Evolutionary conservation across 2,888 invertebrate genomes (phyloP), one percentile per base, ranked within the genome.

Genomic region (Lasioglossum pauxillum): DNA sequence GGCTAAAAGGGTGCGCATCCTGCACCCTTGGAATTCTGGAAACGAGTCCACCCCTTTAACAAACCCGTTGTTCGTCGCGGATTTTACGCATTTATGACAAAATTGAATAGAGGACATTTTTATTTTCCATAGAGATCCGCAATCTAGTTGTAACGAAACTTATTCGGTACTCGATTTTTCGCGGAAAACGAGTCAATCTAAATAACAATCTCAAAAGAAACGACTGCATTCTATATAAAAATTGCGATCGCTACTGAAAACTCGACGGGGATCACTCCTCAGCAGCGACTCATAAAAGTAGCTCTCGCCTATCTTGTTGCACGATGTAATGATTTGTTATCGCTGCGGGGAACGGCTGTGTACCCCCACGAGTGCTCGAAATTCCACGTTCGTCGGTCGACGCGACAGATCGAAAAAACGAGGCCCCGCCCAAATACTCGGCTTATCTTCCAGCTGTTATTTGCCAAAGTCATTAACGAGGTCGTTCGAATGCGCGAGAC

Each of bases 381-480:
- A 23, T 23, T 69, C 38, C 69, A 38, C 12, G 69, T 38, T 38
- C 23, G 5, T 12, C 69, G 64, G 19, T 12, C n/a, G 4, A 12
- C 57, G n/a, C 57, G 38, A 12, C 38, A n/a, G 38, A 38, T 38
- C 19, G 69, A 38, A 19, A 69, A 38, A 69, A 69, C 10, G n/a
- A 7, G 4, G 10, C 27, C 35, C 46, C 67, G 46, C 38, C n/a
- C 14, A 31, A 76, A 67, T 35, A 35, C 64, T 38, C 69, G 69
- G 23, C 67, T 41, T 27, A 57, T 27, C 35, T 80, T 76, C 35
- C 67, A 84, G 71, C 27, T 88, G 82, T 78, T 84, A 67, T 76
- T 85, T 74, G 16, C 57, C 12, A 78, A 78, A 75, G 27, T 75
- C 16, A 69, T 86, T 84, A 82, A 64, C 53, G 35, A 38, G 53